Conservation (phyloP, 2,888 invertebrate species). For the Iselma pallidipennis region DNA sequence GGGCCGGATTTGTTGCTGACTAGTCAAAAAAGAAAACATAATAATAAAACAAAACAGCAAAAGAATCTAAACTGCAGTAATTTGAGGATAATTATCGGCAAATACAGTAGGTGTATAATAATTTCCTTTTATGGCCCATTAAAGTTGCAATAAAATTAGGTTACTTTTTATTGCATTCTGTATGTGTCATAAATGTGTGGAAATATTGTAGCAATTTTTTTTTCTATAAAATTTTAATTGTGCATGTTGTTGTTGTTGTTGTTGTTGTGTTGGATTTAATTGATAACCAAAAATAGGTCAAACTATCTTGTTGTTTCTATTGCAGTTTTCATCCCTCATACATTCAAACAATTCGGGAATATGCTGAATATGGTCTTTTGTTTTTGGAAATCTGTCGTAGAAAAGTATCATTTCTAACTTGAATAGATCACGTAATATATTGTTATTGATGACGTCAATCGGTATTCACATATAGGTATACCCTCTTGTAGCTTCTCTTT, state of each 20-base stretch:
- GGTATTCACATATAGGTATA: not conserved
- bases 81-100: not conserved
- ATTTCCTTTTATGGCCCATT: not conserved
- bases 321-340: too few relatives aligned
- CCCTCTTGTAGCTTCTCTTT: too few relatives aligned
- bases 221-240: too few relatives aligned
- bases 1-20: not conserved
- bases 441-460: not conserved
- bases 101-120: not conserved
- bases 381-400: not conserved
- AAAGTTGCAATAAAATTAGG: too few relatives aligned
- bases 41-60: not conserved
- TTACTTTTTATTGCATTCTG: too few relatives aligned
- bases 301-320: not conserved
- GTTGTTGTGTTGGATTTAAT: not conserved
- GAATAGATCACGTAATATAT: not conserved
- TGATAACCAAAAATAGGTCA: not conserved
- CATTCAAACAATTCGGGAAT: too few relatives aligned
- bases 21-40: not conserved
- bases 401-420: not conserved
- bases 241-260: too few relatives aligned
- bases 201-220: too few relatives aligned
- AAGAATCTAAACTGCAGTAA: not conserved
- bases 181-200: too few relatives aligned
- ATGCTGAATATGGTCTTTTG: not conserved